A percentile compares a stretch with the other conserved stretches of the same genome.
Evolutionary conservation across 1,140 invertebrate genomes (phyloP).

Genomic region (Ectropis grisescens): DNA sequence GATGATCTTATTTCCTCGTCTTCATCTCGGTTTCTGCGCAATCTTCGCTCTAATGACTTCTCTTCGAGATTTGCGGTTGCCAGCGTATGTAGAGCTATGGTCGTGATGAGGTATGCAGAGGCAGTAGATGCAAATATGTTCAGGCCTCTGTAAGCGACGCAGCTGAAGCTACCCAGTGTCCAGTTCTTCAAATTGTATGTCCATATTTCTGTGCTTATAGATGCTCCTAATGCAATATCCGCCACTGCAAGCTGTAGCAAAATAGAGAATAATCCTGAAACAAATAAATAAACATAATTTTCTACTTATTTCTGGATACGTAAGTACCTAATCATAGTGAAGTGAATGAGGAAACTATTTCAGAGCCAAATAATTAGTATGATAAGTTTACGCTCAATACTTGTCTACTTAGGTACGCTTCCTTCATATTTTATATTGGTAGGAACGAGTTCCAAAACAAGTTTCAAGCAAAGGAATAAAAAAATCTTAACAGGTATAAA

Average conservation of each 20-base stretch:
- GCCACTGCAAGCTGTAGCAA: constrained; percentile 66
- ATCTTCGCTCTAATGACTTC: constrained; percentile 29
- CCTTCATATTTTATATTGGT: too few relatives aligned
- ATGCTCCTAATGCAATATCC: constrained; percentile 52
- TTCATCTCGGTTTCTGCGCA: constrained; percentile 48
- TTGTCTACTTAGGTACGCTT: too few relatives aligned
- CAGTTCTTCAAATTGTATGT: constrained; percentile 58
- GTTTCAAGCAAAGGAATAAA: too few relatives aligned
- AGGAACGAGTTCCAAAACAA: too few relatives aligned
- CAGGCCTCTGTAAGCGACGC: constrained; percentile 61
- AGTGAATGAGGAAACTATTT: too few relatives aligned
- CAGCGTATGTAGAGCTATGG: constrained; percentile 69
- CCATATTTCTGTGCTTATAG: constrained; percentile 65
- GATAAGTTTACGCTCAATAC: too few relatives aligned
- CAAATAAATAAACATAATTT: constrained; percentile 17
- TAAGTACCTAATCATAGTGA: too few relatives aligned
- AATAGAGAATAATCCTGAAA: constrained; percentile 65
- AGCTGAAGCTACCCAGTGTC: constrained; percentile 56
- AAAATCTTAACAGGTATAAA: too few relatives aligned
- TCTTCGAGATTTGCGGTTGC: constrained; percentile 66
- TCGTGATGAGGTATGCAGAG: constrained; percentile 64
- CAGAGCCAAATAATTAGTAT: too few relatives aligned
- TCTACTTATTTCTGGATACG: too few relatives aligned
- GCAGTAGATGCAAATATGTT: constrained; percentile 68
- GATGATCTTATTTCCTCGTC: constrained; percentile 68